These are phyloP conservation scores for Eurosta solidaginis DNA, from an alignment of 1,140 invertebrate species.

Conservation along the genomic window DNA sequence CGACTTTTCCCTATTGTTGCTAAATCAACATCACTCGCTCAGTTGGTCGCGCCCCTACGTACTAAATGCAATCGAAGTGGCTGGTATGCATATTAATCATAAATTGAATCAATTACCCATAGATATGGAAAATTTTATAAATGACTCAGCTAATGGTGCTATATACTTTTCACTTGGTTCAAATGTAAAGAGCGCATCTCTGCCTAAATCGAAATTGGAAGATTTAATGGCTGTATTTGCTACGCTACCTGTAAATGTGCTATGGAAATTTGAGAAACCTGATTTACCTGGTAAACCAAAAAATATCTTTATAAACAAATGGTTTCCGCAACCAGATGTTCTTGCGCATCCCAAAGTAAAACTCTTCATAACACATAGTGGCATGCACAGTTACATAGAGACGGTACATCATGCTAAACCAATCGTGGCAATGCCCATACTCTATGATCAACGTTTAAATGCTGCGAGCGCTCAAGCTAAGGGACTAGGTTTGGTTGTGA, in stretches of 20 bases:
- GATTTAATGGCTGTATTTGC: slow-evolving; percentile 64
- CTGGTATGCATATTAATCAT: slow-evolving; percentile 64
- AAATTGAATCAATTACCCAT: slow-evolving; percentile 54
- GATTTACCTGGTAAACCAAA: slow-evolving; percentile 62
- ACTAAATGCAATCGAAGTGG: slow-evolving; percentile 57
- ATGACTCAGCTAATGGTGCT: slow-evolving; percentile 64
- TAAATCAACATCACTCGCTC: slow-evolving; percentile 51
- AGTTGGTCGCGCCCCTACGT: slow-evolving; percentile 43
- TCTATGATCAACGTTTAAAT: slow-evolving; percentile 66
- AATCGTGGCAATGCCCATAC: slow-evolving; percentile 70
- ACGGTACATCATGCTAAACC: slow-evolving; percentile 70
- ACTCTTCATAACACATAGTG: slow-evolving; percentile 75
- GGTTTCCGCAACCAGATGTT: slow-evolving; percentile 75
- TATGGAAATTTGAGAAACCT: slow-evolving; percentile 74
- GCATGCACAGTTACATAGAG: slow-evolving; percentile 69
- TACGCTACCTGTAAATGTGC: slow-evolving; percentile 65
- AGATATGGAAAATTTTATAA: slow-evolving; percentile 63
- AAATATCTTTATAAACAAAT: slow-evolving; percentile 70
- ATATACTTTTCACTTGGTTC: slow-evolving; percentile 71
- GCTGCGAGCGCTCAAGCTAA: slow-evolving; percentile 55
- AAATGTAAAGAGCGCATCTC: slow-evolving; percentile 64
- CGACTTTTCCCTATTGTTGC: slow-evolving; percentile 42
- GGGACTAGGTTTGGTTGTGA: slow-evolving; percentile 54
- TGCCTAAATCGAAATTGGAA: slow-evolving; percentile 62
- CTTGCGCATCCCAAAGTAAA: slow-evolving; percentile 72